These are phyloP conservation scores for Alviniconcha marisindica DNA, from an alignment of 1,140 invertebrate genomes.

Conservation along the genomic window DNA sequence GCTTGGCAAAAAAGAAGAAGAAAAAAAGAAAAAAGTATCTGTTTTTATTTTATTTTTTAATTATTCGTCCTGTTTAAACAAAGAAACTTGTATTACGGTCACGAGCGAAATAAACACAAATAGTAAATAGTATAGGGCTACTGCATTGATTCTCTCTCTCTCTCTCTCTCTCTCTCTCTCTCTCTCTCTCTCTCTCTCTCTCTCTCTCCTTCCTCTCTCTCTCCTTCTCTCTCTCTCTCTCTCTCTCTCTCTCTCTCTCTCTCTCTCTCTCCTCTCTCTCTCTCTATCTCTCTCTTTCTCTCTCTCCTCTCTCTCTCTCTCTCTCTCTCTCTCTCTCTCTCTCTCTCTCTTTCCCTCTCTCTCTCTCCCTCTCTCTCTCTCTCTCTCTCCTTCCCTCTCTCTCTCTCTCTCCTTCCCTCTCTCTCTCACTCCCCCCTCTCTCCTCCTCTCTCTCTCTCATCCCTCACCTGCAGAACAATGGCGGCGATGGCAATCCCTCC, in stretches of 20 bases:
- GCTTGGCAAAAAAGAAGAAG: too few relatives aligned
- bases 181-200: neutral
- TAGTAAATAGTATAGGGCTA: too few relatives aligned
- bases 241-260: neutral
- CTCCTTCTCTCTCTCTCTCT: neutral
- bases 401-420: constrained; percentile 13
- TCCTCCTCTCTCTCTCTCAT: neutral
- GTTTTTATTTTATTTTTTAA: too few relatives aligned
- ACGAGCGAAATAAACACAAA: too few relatives aligned
- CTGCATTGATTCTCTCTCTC: neutral
- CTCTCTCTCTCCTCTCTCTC: neutral
- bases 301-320: constrained; percentile 1
- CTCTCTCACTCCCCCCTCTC: neutral
- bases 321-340: constrained; percentile 6
- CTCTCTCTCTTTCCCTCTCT: constrained; percentile 9
- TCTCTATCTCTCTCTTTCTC: neutral
- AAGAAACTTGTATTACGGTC: too few relatives aligned
- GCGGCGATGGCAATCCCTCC: constrained; percentile 13
- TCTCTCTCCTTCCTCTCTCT: neutral
- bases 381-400: constrained; percentile 13
- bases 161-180: neutral
- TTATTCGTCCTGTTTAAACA: too few relatives aligned
- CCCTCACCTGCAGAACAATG: constrained; percentile 26
- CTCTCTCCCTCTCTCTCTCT: neutral
- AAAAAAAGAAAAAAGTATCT: too few relatives aligned